Evolutionary conservation across 2,888 invertebrate genomes (phyloP).

Genomic region (Chrysotoxum bicinctum): DNA sequence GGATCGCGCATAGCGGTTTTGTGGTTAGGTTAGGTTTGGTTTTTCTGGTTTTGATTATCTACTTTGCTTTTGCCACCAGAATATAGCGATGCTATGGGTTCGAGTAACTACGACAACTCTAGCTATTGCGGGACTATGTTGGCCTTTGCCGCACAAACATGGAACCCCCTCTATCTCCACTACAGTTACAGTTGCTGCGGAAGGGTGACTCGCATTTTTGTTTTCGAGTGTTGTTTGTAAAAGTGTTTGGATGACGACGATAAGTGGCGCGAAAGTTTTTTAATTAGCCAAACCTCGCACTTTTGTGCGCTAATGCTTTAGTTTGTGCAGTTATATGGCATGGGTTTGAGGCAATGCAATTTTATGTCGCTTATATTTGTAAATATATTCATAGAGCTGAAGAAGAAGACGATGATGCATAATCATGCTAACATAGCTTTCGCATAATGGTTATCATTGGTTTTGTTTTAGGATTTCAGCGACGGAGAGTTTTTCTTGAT

Average conservation of each 20-base stretch:
- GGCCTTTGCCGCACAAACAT: constrained; percentile 1
- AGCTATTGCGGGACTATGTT: not conserved
- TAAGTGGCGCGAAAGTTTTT: constrained; percentile 70
- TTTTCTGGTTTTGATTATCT: constrained; percentile 68
- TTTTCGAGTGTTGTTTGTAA: constrained; percentile 65
- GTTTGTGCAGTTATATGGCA: constrained; percentile 8
- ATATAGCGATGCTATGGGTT: not conserved
- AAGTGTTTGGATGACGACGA: constrained; percentile 64
- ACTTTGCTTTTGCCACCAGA: constrained; percentile 21
- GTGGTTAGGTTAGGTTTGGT: constrained; percentile 60
- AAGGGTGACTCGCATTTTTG: constrained; percentile 39
- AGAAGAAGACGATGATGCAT: constrained; percentile 19
- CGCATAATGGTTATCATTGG: constrained; percentile 52
- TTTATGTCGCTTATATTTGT: constrained; percentile 53
- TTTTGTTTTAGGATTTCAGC: constrained; percentile 6
- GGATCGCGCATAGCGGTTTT: constrained; percentile 64
- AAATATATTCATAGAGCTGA: constrained; percentile 2
- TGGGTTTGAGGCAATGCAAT: constrained; percentile 44
- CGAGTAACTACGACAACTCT: constrained; percentile 7
- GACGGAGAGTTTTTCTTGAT: constrained; percentile 1
- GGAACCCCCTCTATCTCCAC: not conserved
- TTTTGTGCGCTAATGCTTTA: constrained; percentile 45
- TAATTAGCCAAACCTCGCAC: constrained; percentile 70
- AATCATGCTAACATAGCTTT: constrained; percentile 5
- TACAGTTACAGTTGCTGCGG: constrained; percentile 24